Evolutionary conservation across 2,888 invertebrate genomes (phyloP), one percentile per base, ranked within the genome.

Genomic region (Sarcophaga rosellei): DNA sequence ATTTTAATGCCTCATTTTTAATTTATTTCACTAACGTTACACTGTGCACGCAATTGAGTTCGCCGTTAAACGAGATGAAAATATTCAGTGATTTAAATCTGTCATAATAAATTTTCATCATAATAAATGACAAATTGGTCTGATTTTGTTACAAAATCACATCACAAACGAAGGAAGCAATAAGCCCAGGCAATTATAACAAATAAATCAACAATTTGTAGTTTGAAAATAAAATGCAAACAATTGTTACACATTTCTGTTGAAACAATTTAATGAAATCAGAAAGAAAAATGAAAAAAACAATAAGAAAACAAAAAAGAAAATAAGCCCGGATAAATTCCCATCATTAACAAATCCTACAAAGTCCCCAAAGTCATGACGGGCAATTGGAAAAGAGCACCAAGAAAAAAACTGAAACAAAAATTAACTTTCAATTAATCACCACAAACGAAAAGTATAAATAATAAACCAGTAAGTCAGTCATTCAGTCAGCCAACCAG

Each of bases 101-200:
- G 86, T 83, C 86, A 86, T 83, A 86, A 86, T 86, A 86, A 84
- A 86, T 84, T 86, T 83, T 70, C 77, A 84, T 86, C 74, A 84
- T 61, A 69, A 73, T 69, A 74, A 76, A 53, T 74, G 83, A 78
- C 81, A 86, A 83, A 86, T 86, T 86, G 73, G 65, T 62, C 4
- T 65, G 35, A 69, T 69, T 53, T 23, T 69, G 10, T 69, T 21
- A 57, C 57, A 70, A 10, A 25, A n/a, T 25, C 23, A 70, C 53
- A 57, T 4, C 12, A 53, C 44, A 66, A 8, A 79, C 17, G 10
- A 47, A 23, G 8, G 3, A 47, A 25, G 12, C 57, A 76, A 35
- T 59, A 70, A 17, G 76, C 25, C 17, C 82, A 47, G 82, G 25
- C 72, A 82, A 82, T 82, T 73, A 77, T 72, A 45, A 59, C 25